Percentiles rank a stretch among this genome's conserved stretches.
phyloP scores from a whole-genome alignment of 1,140 invertebrate species.

The Oryzaephilus surinamensis region DNA sequence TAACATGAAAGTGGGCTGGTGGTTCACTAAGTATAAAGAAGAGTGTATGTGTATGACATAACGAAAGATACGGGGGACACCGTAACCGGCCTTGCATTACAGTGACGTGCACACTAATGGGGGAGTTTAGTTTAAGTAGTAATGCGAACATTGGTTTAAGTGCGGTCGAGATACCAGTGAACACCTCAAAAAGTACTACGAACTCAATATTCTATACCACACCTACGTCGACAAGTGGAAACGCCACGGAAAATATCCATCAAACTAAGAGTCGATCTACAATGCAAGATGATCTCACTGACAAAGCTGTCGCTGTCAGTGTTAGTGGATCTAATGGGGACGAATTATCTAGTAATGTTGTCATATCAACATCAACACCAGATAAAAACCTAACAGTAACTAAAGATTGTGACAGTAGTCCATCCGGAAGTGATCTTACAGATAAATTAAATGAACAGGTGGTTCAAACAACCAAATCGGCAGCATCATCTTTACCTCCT shows the following conservation, averaged over 20 bases:
- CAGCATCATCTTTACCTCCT: slow-evolving; percentile 14
- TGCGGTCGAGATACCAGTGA: slow-evolving; percentile 33
- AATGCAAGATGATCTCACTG: slow-evolving; percentile 36
- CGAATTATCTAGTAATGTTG: slow-evolving; percentile 16
- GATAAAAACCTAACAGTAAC: slow-evolving; percentile 2
- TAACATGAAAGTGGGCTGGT: slow-evolving; percentile 30
- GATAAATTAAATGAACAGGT: slow-evolving; percentile 28
- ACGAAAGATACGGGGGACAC: slow-evolving; percentile 19
- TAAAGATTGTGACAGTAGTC: slow-evolving; percentile 17
- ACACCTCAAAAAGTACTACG: slow-evolving; percentile 27
- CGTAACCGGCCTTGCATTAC: slow-evolving; percentile 16
- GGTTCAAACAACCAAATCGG: slow-evolving; percentile 15
- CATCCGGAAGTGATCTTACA: slow-evolving; percentile 16
- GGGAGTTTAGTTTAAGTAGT: slow-evolving; percentile 36
- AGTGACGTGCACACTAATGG: slow-evolving; percentile 34
- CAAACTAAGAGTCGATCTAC: slow-evolving; percentile 22
- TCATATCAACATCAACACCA: slow-evolving; percentile 9
- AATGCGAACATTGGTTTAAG: slow-evolving; percentile 35
- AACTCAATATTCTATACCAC: slow-evolving; percentile 34
- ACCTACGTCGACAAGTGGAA: slow-evolving; percentile 25
- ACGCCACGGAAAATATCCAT: slow-evolving; percentile 20
- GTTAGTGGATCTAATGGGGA: slow-evolving; percentile 23
- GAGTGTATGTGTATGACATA: slow-evolving; percentile 32
- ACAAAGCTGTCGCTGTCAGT: slow-evolving; percentile 30
- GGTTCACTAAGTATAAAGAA: too few species aligned